phyloP scores from a whole-genome alignment of 2,113 vertebrate genomes.

The Microcebus lehilahytsara region DNA sequence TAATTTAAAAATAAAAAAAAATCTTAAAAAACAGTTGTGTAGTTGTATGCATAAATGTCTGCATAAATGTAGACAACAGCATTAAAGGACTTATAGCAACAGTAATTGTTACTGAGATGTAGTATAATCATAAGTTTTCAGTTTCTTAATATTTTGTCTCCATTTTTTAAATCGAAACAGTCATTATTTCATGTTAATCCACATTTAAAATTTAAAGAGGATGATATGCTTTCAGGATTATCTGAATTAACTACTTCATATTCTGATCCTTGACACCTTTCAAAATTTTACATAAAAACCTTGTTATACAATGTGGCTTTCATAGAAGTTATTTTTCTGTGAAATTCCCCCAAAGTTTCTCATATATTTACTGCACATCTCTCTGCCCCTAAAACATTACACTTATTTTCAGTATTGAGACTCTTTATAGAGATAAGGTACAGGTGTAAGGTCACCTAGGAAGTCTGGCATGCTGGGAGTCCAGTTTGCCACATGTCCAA shows the following conservation, averaged over 20 bases:
- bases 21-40: not conserved
- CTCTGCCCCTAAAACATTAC: not conserved
- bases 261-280: not conserved
- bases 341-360: not conserved
- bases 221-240: not conserved
- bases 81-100: not conserved
- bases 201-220: not conserved
- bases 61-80: not conserved
- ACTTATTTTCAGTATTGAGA: not conserved
- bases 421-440: not conserved
- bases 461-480: not conserved
- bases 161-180: not conserved
- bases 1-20: conserved; percentile 1
- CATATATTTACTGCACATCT: not conserved
- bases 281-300: not conserved
- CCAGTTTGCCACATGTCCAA: not conserved
- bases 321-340: not conserved
- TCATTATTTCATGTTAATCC: not conserved
- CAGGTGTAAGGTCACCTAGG: not conserved
- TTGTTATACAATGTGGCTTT: not conserved
- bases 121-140: not conserved
- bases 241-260: not conserved
- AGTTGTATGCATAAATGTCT: not conserved
- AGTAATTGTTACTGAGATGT: not conserved
- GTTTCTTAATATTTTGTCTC: not conserved